Evolutionary conservation across 53 echinoderm and acorn worm genomes (phyloP), one percentile per base, ranked within the genome.

Genomic region (Crossaster papposus): DNA sequence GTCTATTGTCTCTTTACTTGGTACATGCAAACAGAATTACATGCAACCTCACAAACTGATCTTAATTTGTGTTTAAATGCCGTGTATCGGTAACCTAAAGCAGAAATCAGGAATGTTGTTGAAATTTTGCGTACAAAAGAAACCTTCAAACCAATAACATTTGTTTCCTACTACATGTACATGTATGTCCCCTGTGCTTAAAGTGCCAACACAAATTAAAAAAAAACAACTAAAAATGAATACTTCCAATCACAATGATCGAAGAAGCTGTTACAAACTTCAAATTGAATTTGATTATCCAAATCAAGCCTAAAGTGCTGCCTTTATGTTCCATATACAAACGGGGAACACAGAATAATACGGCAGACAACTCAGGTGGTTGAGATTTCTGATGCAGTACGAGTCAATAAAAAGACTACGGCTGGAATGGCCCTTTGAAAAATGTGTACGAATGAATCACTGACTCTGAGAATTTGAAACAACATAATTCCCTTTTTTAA

Each of bases 391-490:
- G 17, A 23, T 23, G 17, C 62, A 62, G 1, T 23, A 20, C 62
- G 23, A 62, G 23, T 62, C 62, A 3, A 23, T 62, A 18, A 62
- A 0, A 62, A 20, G 13, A 12, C 24, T 10, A 28, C 31, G 29
- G 74, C 18, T 73, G 74, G 74, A 73, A 73, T 73, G 70, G 36
- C 74, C 74, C 34, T 73, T 33, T 11, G 17, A 32, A 73, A 73
- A 73, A 14, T 17, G 4, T 14, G 4, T 14, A 34, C 36, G 35
- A 70, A 26, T 23, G 20, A 68, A 68, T 28, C 68, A 68, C 2
- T 11, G 68, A 24, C 68, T 26, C 26, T 14, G 2, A 68, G 68
- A 26, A 68, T 24, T 10, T 68, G 28, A 68, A 68, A 28, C 68
- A 68, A 68, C 24, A 68, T 23, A 24, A 20, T 18, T 2, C 53